Conservation (phyloP, 1,140 invertebrate genomes). For the Euura saliciscinereae region DNA sequence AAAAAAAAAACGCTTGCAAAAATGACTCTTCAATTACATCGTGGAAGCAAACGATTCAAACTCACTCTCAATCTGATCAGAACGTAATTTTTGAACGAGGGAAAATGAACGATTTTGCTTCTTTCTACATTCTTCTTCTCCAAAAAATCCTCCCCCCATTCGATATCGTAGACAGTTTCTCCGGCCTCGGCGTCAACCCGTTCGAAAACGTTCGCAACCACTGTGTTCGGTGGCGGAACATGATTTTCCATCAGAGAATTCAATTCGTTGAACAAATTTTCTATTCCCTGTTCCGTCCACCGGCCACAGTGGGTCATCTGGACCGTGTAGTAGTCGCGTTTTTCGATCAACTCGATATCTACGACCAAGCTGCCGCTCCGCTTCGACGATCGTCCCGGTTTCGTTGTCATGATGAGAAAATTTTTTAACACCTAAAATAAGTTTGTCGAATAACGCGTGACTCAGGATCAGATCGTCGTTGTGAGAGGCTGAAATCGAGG, state of each 20-base stretch:
- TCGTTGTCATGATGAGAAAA: background rate
- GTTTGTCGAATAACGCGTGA: too few species aligned
- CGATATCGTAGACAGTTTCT: background rate
- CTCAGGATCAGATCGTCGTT: too few species aligned
- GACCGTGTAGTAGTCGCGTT: conserved; percentile 10
- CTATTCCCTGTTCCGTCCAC: background rate
- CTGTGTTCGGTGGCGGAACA: background rate
- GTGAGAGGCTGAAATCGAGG: too few species aligned
- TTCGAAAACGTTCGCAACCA: background rate
- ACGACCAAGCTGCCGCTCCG: background rate
- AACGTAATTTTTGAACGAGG: conserved; percentile 27
- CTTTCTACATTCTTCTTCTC: background rate
- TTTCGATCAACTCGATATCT: background rate
- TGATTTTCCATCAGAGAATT: background rate
- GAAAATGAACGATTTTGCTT: conserved; percentile 13
- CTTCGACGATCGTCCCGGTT: background rate
- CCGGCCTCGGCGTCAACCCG: background rate
- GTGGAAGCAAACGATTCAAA: conserved; percentile 6
- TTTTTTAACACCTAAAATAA: background rate
- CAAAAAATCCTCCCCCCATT: background rate
- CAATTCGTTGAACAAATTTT: conserved; percentile 1
- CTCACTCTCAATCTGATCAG: conserved; percentile 27
- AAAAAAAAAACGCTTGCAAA: background rate
- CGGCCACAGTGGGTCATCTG: conserved; percentile 27
- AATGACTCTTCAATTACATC: conserved; percentile 16